Evolutionary conservation across 2,113 vertebrate species (phyloP).

Genomic region (Paracanthobrama guichenoti): DNA sequence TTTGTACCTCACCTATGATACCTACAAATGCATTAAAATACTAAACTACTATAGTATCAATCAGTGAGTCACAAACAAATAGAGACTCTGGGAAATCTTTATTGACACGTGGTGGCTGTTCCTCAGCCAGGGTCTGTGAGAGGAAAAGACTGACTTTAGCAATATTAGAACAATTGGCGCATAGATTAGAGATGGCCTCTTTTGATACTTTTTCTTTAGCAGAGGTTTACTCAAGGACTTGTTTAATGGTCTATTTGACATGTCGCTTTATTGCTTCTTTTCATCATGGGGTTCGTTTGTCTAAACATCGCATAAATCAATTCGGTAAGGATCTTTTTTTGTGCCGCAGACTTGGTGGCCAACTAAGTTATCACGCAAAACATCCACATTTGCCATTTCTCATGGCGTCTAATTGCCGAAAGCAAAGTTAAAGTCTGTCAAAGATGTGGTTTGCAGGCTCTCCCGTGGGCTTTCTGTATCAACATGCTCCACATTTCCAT

Average conservation of each 20-base stretch:
- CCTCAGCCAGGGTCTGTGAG: background rate
- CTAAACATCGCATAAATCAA: constrained; percentile 10
- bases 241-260: background rate
- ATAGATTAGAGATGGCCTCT: background rate
- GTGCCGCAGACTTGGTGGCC: background rate
- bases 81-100: constrained; percentile 13
- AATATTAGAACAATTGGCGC: constrained; percentile 1
- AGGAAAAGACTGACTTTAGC: background rate
- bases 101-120: background rate
- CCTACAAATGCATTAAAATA: background rate
- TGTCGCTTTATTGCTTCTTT: constrained; percentile 10
- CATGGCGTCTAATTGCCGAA: background rate
- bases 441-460: background rate
- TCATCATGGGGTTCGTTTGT: background rate
- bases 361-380: background rate
- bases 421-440: constrained; percentile 6
- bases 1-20: background rate
- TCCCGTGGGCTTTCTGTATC: constrained; percentile 19
- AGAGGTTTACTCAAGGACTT: background rate
- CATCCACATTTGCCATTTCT: background rate
- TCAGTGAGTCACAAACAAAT: constrained; percentile 43
- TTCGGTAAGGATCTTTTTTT: background rate
- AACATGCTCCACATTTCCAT: constrained; percentile 22
- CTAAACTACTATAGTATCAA: constrained; percentile 24
- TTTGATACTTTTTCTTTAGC: background rate